These are phyloP conservation scores for Drosophila punjabiensis DNA, from an alignment of 1,140 invertebrate species.

Conservation along the genomic window DNA sequence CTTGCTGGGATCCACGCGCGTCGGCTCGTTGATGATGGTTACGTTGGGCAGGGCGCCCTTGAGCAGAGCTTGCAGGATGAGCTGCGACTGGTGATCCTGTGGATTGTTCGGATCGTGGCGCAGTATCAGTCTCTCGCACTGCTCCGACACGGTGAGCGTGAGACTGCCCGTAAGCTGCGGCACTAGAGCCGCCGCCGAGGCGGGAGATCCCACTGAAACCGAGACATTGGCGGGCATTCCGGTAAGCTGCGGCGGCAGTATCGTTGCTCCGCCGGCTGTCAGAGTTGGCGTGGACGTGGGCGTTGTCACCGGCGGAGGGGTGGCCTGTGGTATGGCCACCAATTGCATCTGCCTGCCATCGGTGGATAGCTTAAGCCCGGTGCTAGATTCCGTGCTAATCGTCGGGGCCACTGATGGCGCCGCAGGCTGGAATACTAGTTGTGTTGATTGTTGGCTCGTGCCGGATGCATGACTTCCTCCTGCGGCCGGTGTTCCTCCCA, in stretches of 20 bases:
- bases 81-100: conserved; percentile 83
- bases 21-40: conserved; percentile 84
- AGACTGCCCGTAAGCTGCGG: conserved; percentile 82
- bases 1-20: conserved; percentile 62
- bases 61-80: conserved; percentile 80
- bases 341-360: conserved; percentile 80
- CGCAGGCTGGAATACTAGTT: conserved; percentile 58
- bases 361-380: conserved; percentile 63
- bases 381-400: conserved; percentile 23
- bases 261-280: conserved; percentile 61
- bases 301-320: conserved; percentile 26
- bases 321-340: conserved; percentile 69
- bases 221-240: conserved; percentile 78
- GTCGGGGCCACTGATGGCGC: conserved; percentile 35
- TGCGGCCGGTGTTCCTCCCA: conserved; percentile 54
- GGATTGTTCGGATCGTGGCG: conserved; percentile 82
- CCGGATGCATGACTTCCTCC: conserved; percentile 25
- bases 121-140: conserved; percentile 79
- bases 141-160: conserved; percentile 80
- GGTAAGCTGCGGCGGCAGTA: conserved; percentile 72
- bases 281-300: conserved; percentile 22
- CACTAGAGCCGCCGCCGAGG: conserved; percentile 72
- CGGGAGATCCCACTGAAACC: conserved; percentile 77
- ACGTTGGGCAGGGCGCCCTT: conserved; percentile 84
- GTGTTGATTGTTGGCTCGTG: conserved; percentile 32